Base-by-base conservation (phyloP, 2,113 vertebrate species). In the Centropristis striata region DNA sequence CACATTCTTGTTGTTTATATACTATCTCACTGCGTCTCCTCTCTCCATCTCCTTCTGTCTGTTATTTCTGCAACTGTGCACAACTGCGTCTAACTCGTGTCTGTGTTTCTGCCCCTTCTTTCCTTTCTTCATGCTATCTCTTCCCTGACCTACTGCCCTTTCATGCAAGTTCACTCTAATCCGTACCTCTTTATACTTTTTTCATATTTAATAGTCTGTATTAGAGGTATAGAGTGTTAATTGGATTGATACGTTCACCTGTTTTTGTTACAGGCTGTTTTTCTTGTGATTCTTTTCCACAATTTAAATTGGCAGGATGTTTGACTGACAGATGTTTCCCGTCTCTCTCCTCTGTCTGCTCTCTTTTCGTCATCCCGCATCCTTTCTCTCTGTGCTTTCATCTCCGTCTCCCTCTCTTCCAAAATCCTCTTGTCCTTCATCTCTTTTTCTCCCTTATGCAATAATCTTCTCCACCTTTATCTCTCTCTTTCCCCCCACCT, bases 371-470 rank as follows among this genome's bases (percentile, higher is more conserved):
- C 58, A 37, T 71, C 64, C 67, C 39, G 60, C 59, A 66, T 72
- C 58, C 27, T 51, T 32, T 21, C 50, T 85, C 64, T 71, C 44
- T 73, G 59, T 50, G 23, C 69, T 70, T 81, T 83, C 58, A 80
- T 78, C 47, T 76, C 36, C 55, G 13, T 66, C 54, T 58, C 41
- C 64, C 67, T 74, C 79, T 50, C 50, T 49, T 69, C 32, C 63
- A 46, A 83, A 81, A 80, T 85, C 75, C 81, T 64, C 74, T 80
- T 75, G 65, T 69, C 77, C 74, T 85, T 85, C 78, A 80, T 70
- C 71, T 83, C 25, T 49, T 66, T 75, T 53, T 51, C 18, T 63
- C 47, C 16, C 42, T 60, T 36, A 42, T 5, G 25, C 71, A 73
- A 71, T 84, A 66, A 81, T 86, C 61, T 74, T 82, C 72, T 65